A percentile compares a stretch with the other conserved stretches of the same genome.
Evolutionary conservation across 2,113 vertebrate genomes (phyloP).

Genomic region (Pangasianodon hypophthalmus): DNA sequence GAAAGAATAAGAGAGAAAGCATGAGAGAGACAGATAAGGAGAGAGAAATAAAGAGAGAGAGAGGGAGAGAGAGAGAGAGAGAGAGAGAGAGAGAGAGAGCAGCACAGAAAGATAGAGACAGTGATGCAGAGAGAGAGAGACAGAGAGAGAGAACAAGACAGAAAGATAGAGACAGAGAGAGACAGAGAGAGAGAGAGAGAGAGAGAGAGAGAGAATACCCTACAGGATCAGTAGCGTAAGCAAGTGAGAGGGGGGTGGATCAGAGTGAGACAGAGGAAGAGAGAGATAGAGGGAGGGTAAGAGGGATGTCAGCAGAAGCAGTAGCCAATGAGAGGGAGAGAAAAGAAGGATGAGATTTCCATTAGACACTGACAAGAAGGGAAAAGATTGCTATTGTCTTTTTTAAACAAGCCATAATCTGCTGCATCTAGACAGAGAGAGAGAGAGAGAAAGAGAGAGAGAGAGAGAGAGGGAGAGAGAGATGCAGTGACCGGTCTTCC

Average conservation of each 20-base stretch:
- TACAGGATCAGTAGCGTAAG: constrained; percentile 7
- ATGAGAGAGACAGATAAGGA: background rate
- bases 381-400: constrained; percentile 11
- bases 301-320: background rate
- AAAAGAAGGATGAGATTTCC: background rate
- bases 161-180: constrained; percentile 14
- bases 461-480: constrained; percentile 20
- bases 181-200: background rate
- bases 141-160: background rate
- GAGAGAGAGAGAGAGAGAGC: background rate
- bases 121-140: background rate
- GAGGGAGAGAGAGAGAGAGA: constrained; percentile 5
- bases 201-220: background rate
- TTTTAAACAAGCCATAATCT: constrained; percentile 30
- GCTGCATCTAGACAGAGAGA: constrained; percentile 1
- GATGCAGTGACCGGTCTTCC: constrained; percentile 35
- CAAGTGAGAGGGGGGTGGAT: constrained; percentile 16
- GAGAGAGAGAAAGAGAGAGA: background rate
- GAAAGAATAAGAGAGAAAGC: background rate
- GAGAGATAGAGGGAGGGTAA: background rate
- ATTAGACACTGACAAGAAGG: constrained; percentile 21
- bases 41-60: constrained; percentile 13
- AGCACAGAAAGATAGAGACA: background rate
- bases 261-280: constrained; percentile 1
- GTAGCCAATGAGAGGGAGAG: background rate